Percentiles rank a stretch among this genome's conserved stretches.
These are phyloP conservation scores for Drosophila auraria DNA, from an alignment of 1,140 invertebrate species.

Conservation along the genomic window DNA sequence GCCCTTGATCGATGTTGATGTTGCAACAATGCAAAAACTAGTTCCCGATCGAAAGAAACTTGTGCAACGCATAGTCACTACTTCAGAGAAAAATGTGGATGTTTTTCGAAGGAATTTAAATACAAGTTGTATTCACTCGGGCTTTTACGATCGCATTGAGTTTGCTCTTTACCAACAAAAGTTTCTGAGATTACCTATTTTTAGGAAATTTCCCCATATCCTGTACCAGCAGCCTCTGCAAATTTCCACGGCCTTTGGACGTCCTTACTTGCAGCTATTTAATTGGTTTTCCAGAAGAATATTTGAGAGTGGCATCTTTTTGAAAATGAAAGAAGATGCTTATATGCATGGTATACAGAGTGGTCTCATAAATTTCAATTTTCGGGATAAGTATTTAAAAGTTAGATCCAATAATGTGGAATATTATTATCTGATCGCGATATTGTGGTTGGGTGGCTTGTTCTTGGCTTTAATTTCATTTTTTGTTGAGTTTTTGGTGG, in stretches of 20 bases:
- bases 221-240: slow-evolving; percentile 60
- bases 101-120: slow-evolving; percentile 46
- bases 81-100: slow-evolving; percentile 46
- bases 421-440: slow-evolving; percentile 53
- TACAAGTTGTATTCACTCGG: slow-evolving; percentile 54
- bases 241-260: slow-evolving; percentile 53
- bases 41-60: slow-evolving; percentile 50
- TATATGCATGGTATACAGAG: slow-evolving; percentile 58
- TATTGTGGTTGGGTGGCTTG: slow-evolving; percentile 55
- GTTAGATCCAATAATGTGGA: slow-evolving; percentile 63
- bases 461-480: slow-evolving; percentile 37
- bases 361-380: slow-evolving; percentile 46
- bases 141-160: slow-evolving; percentile 60
- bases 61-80: slow-evolving; percentile 29
- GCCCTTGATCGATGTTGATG: slow-evolving; percentile 40
- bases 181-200: slow-evolving; percentile 51
- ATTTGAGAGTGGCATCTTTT: slow-evolving; percentile 61
- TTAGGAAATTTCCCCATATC: slow-evolving; percentile 49
- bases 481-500: slow-evolving; percentile 22
- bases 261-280: slow-evolving; percentile 61
- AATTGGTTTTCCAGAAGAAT: slow-evolving; percentile 59
- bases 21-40: slow-evolving; percentile 16
- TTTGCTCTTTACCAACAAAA: slow-evolving; percentile 65
- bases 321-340: slow-evolving; percentile 60
- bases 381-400: slow-evolving; percentile 34